Conservation (phyloP, 2,888 invertebrate genomes). For the Nipponacmea schrenckii region DNA sequence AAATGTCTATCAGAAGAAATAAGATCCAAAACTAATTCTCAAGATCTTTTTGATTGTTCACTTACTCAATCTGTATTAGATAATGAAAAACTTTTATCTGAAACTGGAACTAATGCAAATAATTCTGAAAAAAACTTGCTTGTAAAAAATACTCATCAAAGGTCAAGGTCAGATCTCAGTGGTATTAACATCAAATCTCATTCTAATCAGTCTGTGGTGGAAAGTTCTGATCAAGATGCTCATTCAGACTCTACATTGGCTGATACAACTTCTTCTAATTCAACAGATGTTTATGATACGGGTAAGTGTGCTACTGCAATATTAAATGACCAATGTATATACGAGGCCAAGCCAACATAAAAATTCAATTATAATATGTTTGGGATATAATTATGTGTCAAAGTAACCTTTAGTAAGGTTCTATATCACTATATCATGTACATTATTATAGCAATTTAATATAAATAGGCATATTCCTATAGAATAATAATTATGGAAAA, state of each 20-base stretch:
- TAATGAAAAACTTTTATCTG: neutral
- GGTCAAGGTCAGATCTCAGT: constrained; percentile 51
- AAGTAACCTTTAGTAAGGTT: too few species aligned
- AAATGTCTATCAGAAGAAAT: neutral
- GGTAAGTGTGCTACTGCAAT: too few species aligned
- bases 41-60: neutral
- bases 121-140: neutral
- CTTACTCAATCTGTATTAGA: constrained; percentile 5
- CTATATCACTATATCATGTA: too few species aligned
- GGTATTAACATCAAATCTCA: constrained; percentile 19
- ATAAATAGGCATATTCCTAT: too few species aligned
- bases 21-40: neutral
- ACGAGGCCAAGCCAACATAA: too few species aligned
- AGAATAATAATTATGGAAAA: too few species aligned
- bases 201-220: neutral
- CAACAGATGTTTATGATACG: neutral
- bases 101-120: neutral
- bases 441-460: too few species aligned
- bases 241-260: constrained; percentile 21
- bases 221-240: constrained; percentile 4
- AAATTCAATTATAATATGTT: too few species aligned
- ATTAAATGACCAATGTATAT: too few species aligned
- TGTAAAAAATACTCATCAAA: constrained; percentile 41
- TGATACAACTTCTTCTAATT: constrained; percentile 11
- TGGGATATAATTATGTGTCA: too few species aligned